A percentile compares a stretch with the other conserved stretches of the same genome.
These are phyloP conservation scores for Petroica traversi DNA, from an alignment of 2,113 vertebrate species.

Conservation along the genomic window DNA sequence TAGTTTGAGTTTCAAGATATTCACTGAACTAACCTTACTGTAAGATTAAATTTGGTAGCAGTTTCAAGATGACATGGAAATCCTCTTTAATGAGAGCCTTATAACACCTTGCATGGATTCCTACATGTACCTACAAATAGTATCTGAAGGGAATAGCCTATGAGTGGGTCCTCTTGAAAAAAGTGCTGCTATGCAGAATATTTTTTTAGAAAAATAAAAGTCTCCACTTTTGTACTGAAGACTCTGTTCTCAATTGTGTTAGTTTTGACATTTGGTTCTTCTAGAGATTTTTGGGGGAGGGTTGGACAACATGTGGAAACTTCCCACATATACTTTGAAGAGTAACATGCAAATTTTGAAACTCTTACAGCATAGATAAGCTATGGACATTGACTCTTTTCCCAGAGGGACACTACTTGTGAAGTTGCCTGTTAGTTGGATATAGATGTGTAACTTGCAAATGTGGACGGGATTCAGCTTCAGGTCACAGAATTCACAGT, in stretches of 20 bases:
- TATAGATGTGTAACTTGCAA: not conserved
- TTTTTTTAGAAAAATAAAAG: not conserved
- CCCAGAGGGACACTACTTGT: not conserved
- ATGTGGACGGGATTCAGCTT: not conserved
- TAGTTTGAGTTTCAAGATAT: not conserved
- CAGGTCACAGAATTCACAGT: not conserved
- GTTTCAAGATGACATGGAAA: not conserved
- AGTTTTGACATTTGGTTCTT: not conserved
- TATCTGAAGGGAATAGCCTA: not conserved
- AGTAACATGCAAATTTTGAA: not conserved
- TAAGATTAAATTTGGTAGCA: not conserved
- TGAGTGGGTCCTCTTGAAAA: not conserved
- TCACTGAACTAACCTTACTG: not conserved
- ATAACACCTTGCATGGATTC: not conserved
- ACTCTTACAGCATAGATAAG: not conserved
- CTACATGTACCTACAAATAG: not conserved
- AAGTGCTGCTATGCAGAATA: not conserved
- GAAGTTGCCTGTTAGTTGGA: not conserved
- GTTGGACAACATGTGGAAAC: not conserved
- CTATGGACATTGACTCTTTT: not conserved
- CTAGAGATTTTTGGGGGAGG: not conserved
- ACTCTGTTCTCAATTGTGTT: not conserved
- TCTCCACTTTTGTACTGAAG: not conserved
- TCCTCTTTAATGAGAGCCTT: not conserved
- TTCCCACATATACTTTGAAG: not conserved